These are phyloP conservation scores for Cetoscarus ocellatus DNA, from an alignment of 2,797 vertebrate genomes.

Conservation along the genomic window DNA sequence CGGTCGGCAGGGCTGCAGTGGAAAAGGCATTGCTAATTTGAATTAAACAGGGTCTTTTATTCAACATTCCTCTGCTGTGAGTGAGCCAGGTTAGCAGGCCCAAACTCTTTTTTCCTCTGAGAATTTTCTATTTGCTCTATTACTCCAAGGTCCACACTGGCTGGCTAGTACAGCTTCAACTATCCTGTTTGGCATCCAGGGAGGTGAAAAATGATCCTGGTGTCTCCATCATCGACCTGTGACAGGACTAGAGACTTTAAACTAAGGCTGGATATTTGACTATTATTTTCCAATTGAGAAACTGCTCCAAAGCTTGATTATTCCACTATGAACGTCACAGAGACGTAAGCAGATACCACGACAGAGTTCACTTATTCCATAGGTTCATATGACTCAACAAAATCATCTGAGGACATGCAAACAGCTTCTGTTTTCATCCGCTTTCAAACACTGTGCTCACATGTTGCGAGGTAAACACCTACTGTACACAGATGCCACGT, in stretches of 20 bases:
- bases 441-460: not conserved
- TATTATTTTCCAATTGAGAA: conserved; percentile 37
- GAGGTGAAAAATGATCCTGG: conserved; percentile 30
- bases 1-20: conserved; percentile 35
- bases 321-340: conserved; percentile 33
- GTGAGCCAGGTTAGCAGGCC: conserved; percentile 53
- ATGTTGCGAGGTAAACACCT: not conserved
- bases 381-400: conserved; percentile 12
- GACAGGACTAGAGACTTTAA: conserved; percentile 10
- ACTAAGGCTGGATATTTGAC: conserved; percentile 29
- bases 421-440: not conserved
- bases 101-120: conserved; percentile 25
- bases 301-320: conserved; percentile 38
- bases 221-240: conserved; percentile 27
- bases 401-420: conserved; percentile 1
- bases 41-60: conserved; percentile 71
- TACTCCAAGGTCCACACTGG: conserved; percentile 26
- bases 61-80: conserved; percentile 57
- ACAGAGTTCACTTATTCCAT: conserved; percentile 42
- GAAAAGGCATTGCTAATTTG: conserved; percentile 72
- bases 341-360: conserved; percentile 35
- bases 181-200: conserved; percentile 8
- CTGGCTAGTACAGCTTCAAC: conserved; percentile 10
- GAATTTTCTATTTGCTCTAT: conserved; percentile 40
- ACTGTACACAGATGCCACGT: not conserved